Percentiles rank a stretch among this genome's conserved stretches.
Evolutionary conservation across 2,113 vertebrate genomes (phyloP).

Genomic region (Gymnogyps californianus): DNA sequence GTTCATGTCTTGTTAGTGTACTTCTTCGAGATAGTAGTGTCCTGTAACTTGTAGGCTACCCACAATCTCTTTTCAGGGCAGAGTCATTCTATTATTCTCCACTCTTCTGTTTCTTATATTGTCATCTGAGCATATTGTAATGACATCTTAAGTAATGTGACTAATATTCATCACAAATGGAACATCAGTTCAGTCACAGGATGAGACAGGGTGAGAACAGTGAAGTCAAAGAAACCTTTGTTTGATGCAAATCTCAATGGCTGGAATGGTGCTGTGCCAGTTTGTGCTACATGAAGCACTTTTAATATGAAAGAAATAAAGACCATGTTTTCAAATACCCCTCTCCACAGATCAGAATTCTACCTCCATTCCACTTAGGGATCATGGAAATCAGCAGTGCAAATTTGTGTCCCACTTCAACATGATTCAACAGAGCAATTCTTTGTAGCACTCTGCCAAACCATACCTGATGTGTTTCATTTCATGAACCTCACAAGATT

Average conservation of each 20-base stretch:
- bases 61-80: background rate
- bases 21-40: background rate
- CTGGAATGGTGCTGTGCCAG: background rate
- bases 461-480: background rate
- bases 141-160: background rate
- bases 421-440: background rate
- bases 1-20: background rate
- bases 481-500: background rate
- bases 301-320: background rate
- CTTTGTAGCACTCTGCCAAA: background rate
- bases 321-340: background rate
- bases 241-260: background rate
- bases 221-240: background rate
- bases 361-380: background rate
- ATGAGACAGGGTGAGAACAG: background rate
- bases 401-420: background rate
- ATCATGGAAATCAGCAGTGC: background rate
- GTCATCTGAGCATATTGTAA: background rate
- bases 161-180: background rate
- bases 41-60: background rate
- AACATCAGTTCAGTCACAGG: background rate
- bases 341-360: background rate
- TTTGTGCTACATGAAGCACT: background rate
- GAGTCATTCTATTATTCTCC: background rate
- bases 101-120: background rate